phyloP scores from a whole-genome alignment of 1,140 invertebrate species.

The Bombus cullumanus region DNA sequence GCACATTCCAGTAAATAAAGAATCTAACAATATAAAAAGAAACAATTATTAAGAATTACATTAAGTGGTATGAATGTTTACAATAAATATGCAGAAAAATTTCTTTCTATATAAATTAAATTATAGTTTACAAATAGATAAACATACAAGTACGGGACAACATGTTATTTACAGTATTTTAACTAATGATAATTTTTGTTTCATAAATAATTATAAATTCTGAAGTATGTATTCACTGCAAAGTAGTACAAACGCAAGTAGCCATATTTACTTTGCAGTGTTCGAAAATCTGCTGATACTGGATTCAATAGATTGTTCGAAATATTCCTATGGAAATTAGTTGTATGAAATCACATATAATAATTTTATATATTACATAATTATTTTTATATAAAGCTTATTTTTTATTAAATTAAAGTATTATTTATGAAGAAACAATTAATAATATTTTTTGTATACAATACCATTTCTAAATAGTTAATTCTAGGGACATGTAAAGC shows the following conservation, averaged over 20 bases:
- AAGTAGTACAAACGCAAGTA: neutral
- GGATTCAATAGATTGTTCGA: neutral
- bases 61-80: neutral
- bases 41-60: neutral
- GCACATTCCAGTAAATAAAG: neutral
- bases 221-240: neutral
- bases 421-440: neutral
- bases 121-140: neutral
- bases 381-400: neutral
- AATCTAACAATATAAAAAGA: constrained; percentile 19
- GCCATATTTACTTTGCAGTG: neutral
- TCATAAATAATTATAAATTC: neutral
- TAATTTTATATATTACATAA: neutral
- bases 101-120: neutral
- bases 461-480: neutral
- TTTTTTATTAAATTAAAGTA: neutral
- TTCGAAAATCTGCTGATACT: neutral
- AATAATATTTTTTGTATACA: neutral
- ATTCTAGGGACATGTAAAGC: neutral
- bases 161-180: constrained; percentile 10
- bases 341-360: neutral
- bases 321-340: neutral
- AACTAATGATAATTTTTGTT: neutral
- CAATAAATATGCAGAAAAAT: neutral
- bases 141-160: constrained; percentile 19